These are phyloP conservation scores for Columba janthina DNA, from an alignment of 2,113 vertebrate species.

Conservation along the genomic window DNA sequence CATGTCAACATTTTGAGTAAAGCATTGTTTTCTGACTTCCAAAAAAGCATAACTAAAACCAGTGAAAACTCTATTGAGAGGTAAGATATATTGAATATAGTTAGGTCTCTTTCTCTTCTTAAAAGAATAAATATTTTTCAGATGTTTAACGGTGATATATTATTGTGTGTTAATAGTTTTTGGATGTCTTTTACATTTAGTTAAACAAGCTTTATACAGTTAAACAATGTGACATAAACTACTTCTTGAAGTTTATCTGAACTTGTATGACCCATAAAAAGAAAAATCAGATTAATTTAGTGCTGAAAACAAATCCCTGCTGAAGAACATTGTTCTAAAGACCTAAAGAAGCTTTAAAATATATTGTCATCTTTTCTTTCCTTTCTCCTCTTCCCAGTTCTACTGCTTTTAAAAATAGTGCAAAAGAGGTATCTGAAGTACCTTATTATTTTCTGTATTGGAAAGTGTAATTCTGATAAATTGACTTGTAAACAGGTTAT, in stretches of 20 bases:
- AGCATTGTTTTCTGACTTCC: slow-evolving; percentile 35
- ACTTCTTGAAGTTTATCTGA: slow-evolving; percentile 57
- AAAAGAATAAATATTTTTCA: not conserved
- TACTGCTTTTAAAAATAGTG: slow-evolving; percentile 43
- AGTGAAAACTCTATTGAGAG: not conserved
- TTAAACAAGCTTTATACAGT: slow-evolving; percentile 42
- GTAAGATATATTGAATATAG: slow-evolving; percentile 5
- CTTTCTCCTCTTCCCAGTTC: not conserved
- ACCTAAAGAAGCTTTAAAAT: slow-evolving; percentile 47
- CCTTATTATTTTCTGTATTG: slow-evolving; percentile 39
- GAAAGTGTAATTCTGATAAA: slow-evolving; percentile 49
- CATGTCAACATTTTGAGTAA: slow-evolving; percentile 14
- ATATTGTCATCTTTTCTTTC: slow-evolving; percentile 48
- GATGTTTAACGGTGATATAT: not conserved
- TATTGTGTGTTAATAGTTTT: slow-evolving; percentile 23
- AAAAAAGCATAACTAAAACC: slow-evolving; percentile 50
- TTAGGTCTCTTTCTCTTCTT: not conserved
- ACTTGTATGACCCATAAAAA: slow-evolving; percentile 9
- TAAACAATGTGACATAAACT: not conserved
- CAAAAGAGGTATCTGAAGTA: slow-evolving; percentile 38
- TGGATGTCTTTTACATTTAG: slow-evolving; percentile 36
- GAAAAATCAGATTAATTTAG: slow-evolving; percentile 1
- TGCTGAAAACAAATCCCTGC: not conserved
- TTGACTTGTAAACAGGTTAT: slow-evolving; percentile 31
- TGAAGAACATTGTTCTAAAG: slow-evolving; percentile 35